A percentile compares a stretch with the other conserved stretches of the same genome.
Conservation (phyloP, 2,797 vertebrate species). For the Gymnoscopelus microlampas region DNA sequence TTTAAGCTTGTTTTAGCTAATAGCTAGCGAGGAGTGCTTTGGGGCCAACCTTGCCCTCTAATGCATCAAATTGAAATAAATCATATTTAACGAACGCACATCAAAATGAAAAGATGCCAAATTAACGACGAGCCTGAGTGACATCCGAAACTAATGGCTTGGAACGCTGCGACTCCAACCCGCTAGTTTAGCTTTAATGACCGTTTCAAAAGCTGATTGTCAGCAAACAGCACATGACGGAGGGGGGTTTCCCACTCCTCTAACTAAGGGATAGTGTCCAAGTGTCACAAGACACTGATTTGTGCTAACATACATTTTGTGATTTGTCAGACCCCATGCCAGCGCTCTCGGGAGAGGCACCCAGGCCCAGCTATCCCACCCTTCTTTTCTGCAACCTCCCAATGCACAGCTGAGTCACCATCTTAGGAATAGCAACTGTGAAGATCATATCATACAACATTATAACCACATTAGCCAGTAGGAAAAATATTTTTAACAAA, state of each 20-base stretch:
- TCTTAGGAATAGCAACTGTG: constrained; percentile 49
- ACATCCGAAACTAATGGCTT: constrained; percentile 28
- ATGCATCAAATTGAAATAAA: constrained; percentile 2
- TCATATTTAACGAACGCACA: constrained; percentile 5
- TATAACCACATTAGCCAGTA: constrained; percentile 13
- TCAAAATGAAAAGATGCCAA: constrained; percentile 26
- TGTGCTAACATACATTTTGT: constrained; percentile 56
- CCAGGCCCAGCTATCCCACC: constrained; percentile 31
- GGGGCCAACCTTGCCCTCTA: background rate
- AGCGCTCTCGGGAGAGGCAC: constrained; percentile 40
- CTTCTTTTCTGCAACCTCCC: background rate
- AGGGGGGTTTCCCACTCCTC: constrained; percentile 76
- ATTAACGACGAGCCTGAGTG: constrained; percentile 2
- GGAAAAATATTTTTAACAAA: constrained; percentile 37
- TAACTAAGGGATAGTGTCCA: constrained; percentile 63
- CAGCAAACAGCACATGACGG: constrained; percentile 45
- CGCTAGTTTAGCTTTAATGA: constrained; percentile 34
- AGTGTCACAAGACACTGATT: constrained; percentile 80
- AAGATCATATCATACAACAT: constrained; percentile 7
- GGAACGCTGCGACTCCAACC: constrained; percentile 23
- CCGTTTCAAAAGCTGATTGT: constrained; percentile 48
- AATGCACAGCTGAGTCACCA: constrained; percentile 6
- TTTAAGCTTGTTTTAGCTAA: constrained; percentile 11
- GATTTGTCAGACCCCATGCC: constrained; percentile 55
- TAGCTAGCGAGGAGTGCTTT: background rate